Evolutionary conservation across 2,797 vertebrate species (phyloP), one percentile per base, ranked within the genome.

Genomic region (Microchirus variegatus): DNA sequence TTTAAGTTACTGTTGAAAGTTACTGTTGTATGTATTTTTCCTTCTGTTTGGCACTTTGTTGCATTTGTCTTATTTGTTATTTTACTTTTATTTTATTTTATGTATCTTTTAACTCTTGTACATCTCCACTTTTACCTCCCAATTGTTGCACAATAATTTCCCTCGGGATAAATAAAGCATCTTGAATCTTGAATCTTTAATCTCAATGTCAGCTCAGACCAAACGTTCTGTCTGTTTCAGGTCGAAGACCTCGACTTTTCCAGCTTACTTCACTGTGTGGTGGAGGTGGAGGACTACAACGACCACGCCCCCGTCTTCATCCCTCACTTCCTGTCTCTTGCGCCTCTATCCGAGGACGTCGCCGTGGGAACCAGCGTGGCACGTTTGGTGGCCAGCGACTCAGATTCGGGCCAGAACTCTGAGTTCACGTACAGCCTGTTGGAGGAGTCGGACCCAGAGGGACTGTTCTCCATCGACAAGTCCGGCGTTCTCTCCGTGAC

Each of bases 231-330:
- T 0, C 14, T 36, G 3, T 67, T 81, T 9, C 50, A 91, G 90
- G 95, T 96, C 60, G 94, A 96, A 72, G 96, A 97, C 72, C 65
- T 91, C 68, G 94, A 95, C 79, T 96, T 95, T 83, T 95, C 93
- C 59, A 96, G 91, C 62, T 68, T 91, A 26, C 86, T 95, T 9
- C 88, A 92, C 59, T 96, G 95, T 19, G 72, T 94, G 43, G 90
- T 97, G 16, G 93, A 95, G 70, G 92, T 97, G 15, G 93, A 96
- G 73, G 96, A 97, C 75, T 94, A 88, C 15, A 97, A 97, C 4
- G 96, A 97, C 69, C 94, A 97, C 7, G 86, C 93, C 11, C 95
- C 95, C 0, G 91, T 94, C 80, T 97, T 97, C 62, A 93, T 90
- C 64, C 93, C 94, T 4, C 93, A 92, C 46, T 91, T 94, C 52